Evolutionary conservation across 2,113 vertebrate genomes (phyloP).

Genomic region (Sapajus apella): DNA sequence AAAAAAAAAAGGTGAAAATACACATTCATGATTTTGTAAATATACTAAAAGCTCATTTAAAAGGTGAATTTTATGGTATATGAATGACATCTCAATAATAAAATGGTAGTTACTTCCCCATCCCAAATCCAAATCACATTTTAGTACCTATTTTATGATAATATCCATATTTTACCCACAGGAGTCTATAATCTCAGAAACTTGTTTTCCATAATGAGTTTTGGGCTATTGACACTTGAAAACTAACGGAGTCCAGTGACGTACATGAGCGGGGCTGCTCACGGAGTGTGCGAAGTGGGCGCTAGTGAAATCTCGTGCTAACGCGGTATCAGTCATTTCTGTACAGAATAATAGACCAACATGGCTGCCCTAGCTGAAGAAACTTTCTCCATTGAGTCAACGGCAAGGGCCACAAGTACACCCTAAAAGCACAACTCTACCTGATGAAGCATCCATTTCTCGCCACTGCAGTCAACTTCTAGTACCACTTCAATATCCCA

Average conservation of each 20-base stretch:
- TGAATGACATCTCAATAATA: not conserved
- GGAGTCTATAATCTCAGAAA: not conserved
- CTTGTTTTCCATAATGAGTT: not conserved
- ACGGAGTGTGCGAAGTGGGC: not conserved
- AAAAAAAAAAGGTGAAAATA: not conserved
- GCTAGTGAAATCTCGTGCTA: not conserved
- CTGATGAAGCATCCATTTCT: not conserved
- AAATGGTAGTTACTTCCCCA: not conserved
- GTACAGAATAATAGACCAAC: not conserved
- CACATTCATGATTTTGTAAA: not conserved
- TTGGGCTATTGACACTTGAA: not conserved
- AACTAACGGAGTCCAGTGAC: not conserved
- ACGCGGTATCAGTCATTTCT: not conserved
- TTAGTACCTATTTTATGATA: not conserved
- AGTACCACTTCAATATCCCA: not conserved
- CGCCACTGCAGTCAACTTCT: not conserved
- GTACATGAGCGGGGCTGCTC: not conserved
- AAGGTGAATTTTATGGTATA: not conserved
- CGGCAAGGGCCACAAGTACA: not conserved
- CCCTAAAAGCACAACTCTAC: conserved; percentile 12
- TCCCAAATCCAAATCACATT: not conserved
- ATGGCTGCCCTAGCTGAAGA: not conserved
- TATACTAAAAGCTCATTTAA: not conserved
- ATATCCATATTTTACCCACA: not conserved
- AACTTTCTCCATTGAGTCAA: not conserved